These are phyloP conservation scores for Phymatocera aterrima DNA, from an alignment of 2,888 invertebrate species.

Conservation along the genomic window DNA sequence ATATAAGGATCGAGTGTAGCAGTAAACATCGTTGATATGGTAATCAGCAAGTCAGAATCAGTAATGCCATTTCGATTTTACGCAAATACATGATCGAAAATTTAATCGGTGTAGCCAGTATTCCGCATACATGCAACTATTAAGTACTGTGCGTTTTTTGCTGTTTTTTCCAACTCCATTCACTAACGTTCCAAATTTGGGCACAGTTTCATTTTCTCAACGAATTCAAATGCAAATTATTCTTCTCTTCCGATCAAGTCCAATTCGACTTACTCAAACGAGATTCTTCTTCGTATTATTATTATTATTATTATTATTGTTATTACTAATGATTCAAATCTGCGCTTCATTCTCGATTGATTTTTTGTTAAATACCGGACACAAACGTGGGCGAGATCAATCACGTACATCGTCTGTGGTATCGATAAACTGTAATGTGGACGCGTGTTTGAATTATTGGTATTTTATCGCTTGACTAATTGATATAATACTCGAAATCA, in stretches of 20 bases:
- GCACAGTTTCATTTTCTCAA: no score
- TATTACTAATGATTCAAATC: slow-evolving; percentile 25
- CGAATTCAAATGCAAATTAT: no score
- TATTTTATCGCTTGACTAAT: neutral
- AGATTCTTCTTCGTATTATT: no score
- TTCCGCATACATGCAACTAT: neutral
- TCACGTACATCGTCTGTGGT: slow-evolving; percentile 26
- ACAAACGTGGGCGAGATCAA: neutral
- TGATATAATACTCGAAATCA: neutral
- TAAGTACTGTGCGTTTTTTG: no score
- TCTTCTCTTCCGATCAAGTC: no score
- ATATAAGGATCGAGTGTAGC: no score
- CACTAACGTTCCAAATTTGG: no score
- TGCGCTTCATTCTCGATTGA: neutral
- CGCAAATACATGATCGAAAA: slow-evolving; percentile 61
- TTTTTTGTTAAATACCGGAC: neutral
- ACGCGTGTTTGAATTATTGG: slow-evolving; percentile 15
- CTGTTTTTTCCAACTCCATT: no score
- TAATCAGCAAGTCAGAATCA: slow-evolving; percentile 63
- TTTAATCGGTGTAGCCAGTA: slow-evolving; percentile 25
- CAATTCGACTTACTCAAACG: neutral
- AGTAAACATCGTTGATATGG: no score
- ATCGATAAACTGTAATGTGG: neutral
- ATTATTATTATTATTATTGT: no score
- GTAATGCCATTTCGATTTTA: slow-evolving; percentile 57